Evolutionary conservation across 23 tunicate genomes (phyloP).

Genomic region (Clavelina lepadiformis): DNA sequence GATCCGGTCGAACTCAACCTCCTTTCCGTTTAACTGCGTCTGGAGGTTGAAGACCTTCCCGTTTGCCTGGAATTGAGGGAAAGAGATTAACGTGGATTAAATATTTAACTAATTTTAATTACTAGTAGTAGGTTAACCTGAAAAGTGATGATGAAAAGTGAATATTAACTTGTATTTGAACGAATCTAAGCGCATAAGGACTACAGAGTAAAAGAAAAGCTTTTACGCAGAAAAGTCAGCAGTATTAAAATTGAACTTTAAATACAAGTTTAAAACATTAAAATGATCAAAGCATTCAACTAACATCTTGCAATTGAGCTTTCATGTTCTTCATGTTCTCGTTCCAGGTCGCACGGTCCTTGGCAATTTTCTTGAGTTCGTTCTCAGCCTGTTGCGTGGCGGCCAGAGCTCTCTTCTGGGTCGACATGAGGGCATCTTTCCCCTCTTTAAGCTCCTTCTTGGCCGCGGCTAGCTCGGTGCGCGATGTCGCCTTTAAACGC

Average conservation of each 20-base stretch:
- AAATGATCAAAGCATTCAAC: neutral
- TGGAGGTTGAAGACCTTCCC: too few relatives aligned
- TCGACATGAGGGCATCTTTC: neutral
- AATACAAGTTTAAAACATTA: neutral
- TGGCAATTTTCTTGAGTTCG: constrained; percentile 26
- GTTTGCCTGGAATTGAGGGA: too few relatives aligned
- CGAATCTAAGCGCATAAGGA: too few relatives aligned
- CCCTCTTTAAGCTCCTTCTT: constrained; percentile 12
- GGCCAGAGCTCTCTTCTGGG: constrained; percentile 2
- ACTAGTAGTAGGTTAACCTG: too few relatives aligned
- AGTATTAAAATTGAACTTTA: neutral
- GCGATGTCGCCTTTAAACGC: constrained; percentile 12
- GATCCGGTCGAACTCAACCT: constrained; percentile 14
- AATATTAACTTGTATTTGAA: too few relatives aligned
- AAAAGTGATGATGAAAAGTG: too few relatives aligned
- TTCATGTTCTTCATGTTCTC: constrained; percentile 20
- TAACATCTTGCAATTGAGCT: constrained; percentile 33
- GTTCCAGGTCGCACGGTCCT: constrained; percentile 17
- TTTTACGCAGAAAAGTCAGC: too few relatives aligned
- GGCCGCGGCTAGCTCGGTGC: constrained; percentile 11
- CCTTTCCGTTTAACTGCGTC: constrained; percentile 1
- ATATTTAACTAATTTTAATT: too few relatives aligned
- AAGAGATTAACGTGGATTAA: too few relatives aligned
- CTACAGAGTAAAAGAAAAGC: too few relatives aligned
- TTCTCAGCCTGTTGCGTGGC: constrained; percentile 5